These are phyloP conservation scores for Pseudolycoriella hygida DNA, from an alignment of 2,888 invertebrate species.

Conservation along the genomic window DNA sequence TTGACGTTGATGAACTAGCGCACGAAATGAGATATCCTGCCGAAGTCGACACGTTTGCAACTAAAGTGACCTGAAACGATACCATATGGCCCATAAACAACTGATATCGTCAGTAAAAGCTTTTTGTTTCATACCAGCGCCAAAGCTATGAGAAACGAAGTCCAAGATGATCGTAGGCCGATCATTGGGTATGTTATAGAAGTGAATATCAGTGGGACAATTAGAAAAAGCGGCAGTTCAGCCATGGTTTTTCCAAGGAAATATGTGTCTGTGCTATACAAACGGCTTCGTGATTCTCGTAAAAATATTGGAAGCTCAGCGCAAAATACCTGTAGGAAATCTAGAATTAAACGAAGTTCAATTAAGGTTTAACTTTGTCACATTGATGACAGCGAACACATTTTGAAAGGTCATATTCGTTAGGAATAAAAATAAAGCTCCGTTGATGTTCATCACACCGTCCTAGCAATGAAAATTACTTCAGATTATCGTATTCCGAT, in stretches of 20 bases:
- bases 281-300: slow-evolving; percentile 72
- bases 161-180: slow-evolving; percentile 52
- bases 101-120: no score
- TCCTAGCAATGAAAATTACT: slow-evolving; percentile 33
- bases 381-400: slow-evolving; percentile 86
- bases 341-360: neutral
- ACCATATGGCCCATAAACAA: no score
- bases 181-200: slow-evolving; percentile 77
- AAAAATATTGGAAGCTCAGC: slow-evolving; percentile 78
- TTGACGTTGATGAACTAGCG: slow-evolving; percentile 59
- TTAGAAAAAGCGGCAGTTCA: slow-evolving; percentile 71
- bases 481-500: no score
- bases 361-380: slow-evolving; percentile 31
- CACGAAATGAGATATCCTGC: slow-evolving; percentile 93
- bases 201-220: slow-evolving; percentile 68
- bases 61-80: no score
- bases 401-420: slow-evolving; percentile 90
- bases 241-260: slow-evolving; percentile 81
- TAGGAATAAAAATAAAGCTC: slow-evolving; percentile 74
- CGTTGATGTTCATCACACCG: slow-evolving; percentile 88
- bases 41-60: slow-evolving; percentile 75
- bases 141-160: slow-evolving; percentile 53
- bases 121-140: no score
- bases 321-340: slow-evolving; percentile 57
- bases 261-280: slow-evolving; percentile 83